Evolutionary conservation across 2,888 invertebrate genomes (phyloP), one percentile per base, ranked within the genome.

Genomic region (Odontocolon sp.): DNA sequence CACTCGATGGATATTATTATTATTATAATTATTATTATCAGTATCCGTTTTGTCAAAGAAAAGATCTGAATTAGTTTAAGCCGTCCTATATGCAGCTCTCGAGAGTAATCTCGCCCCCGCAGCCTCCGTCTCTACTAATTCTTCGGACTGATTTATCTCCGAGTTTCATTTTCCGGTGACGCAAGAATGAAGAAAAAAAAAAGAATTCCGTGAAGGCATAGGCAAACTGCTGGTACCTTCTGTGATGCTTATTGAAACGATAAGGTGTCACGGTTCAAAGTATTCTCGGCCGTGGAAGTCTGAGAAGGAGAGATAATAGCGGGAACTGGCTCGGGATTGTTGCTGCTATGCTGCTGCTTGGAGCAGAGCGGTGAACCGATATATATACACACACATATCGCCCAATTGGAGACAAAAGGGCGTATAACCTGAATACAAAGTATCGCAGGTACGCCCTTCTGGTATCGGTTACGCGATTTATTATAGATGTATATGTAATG

Each of bases 221-320:
- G 11, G 21, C 31, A 69, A 71, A 42, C 40, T 40, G 56, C 31
- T 59, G 18, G 66, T 47, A 64, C 47, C 54, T 64, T 75, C 56
- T 56, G 64, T 26, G 57, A 59, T 73, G 68, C 72, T 77, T 72
- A 72, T 77, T 77, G 77, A 77, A 77, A 77, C 72, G 72, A 72
- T 72, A 77, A 77, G 72, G 63, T 72, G 77, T 77, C 72, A 77
- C 77, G 72, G 77, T 72, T 77, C 72, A 77, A 77, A 69, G 77
- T 77, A 77, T 77, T 73, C 57, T 64, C 45, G 64, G 33, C 59
- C 56, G 71, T 68, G 71, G 45, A 57, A 38, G 61, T 64, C 50
- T 59, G 64, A 64, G 63, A 77, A 68, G 56, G 67, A 61, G 61
- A 63, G 68, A 74, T 69, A 69, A 76, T 70, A 76, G 45, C 76